Conservation (phyloP, 2,888 invertebrate genomes). For the Acanthosepion lycidas region DNA sequence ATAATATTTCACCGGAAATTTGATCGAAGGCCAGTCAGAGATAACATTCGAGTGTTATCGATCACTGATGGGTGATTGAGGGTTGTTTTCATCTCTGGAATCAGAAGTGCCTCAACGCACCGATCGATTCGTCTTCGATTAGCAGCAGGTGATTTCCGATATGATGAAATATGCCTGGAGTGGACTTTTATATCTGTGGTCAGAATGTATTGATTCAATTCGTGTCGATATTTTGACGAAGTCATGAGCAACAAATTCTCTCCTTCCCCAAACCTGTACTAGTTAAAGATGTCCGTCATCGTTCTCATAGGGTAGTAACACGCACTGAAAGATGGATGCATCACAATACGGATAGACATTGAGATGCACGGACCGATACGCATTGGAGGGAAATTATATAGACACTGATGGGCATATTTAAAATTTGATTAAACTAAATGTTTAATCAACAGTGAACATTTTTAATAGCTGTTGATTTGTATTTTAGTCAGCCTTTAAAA, state of each 20-base stretch:
- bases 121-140: not conserved
- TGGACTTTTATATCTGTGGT: not conserved
- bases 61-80: not conserved
- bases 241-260: not conserved
- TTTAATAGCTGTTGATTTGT: too few relatives aligned
- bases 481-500: too few relatives aligned
- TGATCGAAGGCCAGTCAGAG: not conserved
- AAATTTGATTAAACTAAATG: too few relatives aligned
- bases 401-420: too few relatives aligned
- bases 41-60: not conserved
- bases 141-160: constrained; percentile 6
- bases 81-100: not conserved
- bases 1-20: not conserved
- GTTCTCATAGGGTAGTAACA: too few relatives aligned
- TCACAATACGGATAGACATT: too few relatives aligned
- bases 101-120: not conserved
- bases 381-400: too few relatives aligned
- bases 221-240: not conserved
- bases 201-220: not conserved
- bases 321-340: too few relatives aligned
- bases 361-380: too few relatives aligned
- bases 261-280: too few relatives aligned
- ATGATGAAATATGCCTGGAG: constrained; percentile 8
- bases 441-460: too few relatives aligned
- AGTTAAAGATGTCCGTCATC: too few relatives aligned